Evolutionary conservation across 1,140 invertebrate species (phyloP).

Genomic region (Platorchestia sp.): DNA sequence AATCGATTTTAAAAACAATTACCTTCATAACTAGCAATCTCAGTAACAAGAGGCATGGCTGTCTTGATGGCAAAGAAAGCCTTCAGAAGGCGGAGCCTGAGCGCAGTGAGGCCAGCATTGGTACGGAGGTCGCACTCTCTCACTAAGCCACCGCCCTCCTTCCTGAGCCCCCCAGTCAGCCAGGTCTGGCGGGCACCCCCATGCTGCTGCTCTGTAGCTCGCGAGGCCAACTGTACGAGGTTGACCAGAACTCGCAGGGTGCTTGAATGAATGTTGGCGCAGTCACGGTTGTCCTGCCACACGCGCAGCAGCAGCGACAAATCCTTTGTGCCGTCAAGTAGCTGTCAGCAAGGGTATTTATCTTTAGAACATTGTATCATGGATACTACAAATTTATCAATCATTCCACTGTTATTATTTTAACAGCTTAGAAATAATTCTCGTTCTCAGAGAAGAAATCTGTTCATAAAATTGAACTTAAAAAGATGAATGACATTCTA

Average conservation of each 20-base stretch:
- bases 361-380: too few species aligned
- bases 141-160: not conserved
- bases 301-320: not conserved
- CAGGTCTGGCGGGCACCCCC: not conserved
- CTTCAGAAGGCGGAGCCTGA: slow-evolving; percentile 10
- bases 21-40: slow-evolving; percentile 3
- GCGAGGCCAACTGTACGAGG: not conserved
- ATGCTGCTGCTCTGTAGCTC: not conserved
- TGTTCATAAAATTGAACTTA: too few species aligned
- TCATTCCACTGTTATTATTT: too few species aligned
- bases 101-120: not conserved
- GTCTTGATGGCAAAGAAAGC: slow-evolving; percentile 23
- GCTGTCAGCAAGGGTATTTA: not conserved
- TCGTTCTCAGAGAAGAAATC: too few species aligned
- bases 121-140: not conserved
- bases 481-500: too few species aligned
- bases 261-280: not conserved
- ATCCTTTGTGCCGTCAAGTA: slow-evolving; percentile 13
- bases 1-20: not conserved
- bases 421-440: too few species aligned
- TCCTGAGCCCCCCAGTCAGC: not conserved
- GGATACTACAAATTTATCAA: too few species aligned
- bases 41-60: slow-evolving; percentile 3
- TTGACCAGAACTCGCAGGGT: not conserved
- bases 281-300: slow-evolving; percentile 41